Conservation (phyloP, 1,140 invertebrate genomes). For the Tyrophagus putrescentiae region DNA sequence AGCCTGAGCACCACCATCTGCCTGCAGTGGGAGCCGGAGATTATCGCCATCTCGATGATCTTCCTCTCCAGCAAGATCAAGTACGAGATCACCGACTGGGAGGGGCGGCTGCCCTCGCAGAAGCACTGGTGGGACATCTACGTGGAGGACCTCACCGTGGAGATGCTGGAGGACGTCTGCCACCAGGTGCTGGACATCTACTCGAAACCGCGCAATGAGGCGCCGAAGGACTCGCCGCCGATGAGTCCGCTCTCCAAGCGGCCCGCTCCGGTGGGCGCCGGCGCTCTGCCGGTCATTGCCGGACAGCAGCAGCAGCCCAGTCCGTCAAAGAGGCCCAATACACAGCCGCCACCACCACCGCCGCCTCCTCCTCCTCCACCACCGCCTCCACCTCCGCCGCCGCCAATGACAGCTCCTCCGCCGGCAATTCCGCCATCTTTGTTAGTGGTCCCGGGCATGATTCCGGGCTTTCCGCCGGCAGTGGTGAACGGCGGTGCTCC, state of each 20-base stretch:
- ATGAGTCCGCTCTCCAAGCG: constrained; percentile 20
- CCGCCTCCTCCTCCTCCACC: not conserved
- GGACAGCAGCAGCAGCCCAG: too few relatives aligned
- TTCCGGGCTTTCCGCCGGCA: not conserved
- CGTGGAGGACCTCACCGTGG: constrained; percentile 86
- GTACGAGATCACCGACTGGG: constrained; percentile 87
- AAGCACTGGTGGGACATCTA: constrained; percentile 96
- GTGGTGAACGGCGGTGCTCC: not conserved
- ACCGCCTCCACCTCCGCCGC: not conserved
- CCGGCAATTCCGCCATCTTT: not conserved
- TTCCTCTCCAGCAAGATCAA: constrained; percentile 91
- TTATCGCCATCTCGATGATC: constrained; percentile 92
- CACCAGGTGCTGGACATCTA: constrained; percentile 86
- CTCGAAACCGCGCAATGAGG: constrained; percentile 26
- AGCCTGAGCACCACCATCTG: constrained; percentile 89
- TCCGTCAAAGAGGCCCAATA: too few relatives aligned
- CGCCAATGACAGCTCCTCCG: not conserved
- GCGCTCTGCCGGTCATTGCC: too few relatives aligned
- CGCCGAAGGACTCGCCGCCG: constrained; percentile 27
- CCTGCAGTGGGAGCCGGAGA: constrained; percentile 97
- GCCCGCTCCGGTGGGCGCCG: not conserved
- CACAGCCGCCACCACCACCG: not conserved
- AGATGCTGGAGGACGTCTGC: constrained; percentile 89
- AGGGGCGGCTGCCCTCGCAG: constrained; percentile 58
- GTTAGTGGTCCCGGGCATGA: not conserved